Conservation (phyloP, 2,888 invertebrate genomes). For the Meloe dianella region DNA sequence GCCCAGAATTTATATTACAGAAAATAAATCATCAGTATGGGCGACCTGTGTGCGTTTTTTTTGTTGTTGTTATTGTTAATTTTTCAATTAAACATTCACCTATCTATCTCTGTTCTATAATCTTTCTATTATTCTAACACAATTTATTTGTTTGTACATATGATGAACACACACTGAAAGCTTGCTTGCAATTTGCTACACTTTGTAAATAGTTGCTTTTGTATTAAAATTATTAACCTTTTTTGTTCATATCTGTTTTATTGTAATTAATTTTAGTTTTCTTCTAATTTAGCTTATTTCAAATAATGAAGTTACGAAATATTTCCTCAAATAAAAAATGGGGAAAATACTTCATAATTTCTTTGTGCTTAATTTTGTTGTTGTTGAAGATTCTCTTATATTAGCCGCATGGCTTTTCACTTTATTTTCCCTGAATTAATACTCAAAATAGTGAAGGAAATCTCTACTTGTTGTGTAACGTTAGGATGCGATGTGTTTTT, state of each 20-base stretch:
- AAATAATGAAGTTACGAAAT: background rate
- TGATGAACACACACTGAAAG: background rate
- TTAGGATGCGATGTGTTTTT: background rate
- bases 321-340: background rate
- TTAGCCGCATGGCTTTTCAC: background rate
- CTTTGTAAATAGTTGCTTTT: slow-evolving; percentile 24
- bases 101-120: slow-evolving; percentile 1
- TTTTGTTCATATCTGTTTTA: background rate
- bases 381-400: background rate
- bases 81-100: background rate
- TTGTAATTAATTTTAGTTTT: background rate
- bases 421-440: background rate
- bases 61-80: too few species aligned
- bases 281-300: background rate
- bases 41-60: slow-evolving; percentile 28
- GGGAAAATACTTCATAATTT: background rate
- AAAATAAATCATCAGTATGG: slow-evolving; percentile 37
- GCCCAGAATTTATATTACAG: slow-evolving; percentile 30
- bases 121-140: slow-evolving; percentile 13
- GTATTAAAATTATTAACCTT: background rate
- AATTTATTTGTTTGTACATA: slow-evolving; percentile 6
- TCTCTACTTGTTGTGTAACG: slow-evolving; percentile 3
- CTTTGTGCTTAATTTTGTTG: background rate
- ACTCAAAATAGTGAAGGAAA: background rate
- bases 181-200: slow-evolving; percentile 20